phyloP scores from a whole-genome alignment of 2,113 vertebrate species.

The Nycticebus coucang region DNA sequence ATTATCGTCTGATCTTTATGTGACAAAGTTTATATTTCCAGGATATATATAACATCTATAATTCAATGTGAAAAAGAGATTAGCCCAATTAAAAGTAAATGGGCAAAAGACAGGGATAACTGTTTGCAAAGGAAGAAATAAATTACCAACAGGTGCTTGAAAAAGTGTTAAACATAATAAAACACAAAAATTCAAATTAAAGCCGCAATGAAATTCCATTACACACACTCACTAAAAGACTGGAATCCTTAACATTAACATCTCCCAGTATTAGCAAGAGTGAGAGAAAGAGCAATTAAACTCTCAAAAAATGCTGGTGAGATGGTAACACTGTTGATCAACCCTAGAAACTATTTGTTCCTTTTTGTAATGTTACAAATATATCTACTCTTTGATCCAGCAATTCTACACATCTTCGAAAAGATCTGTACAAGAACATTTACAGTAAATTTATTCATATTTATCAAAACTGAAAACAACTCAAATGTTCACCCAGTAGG shows the following conservation, averaged over 20 bases:
- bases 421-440: background rate
- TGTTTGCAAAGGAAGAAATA: background rate
- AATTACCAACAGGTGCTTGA: background rate
- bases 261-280: background rate
- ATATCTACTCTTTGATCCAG: background rate
- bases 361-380: background rate
- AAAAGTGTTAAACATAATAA: background rate
- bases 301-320: background rate
- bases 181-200: background rate
- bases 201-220: background rate
- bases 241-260: background rate
- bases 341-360: background rate
- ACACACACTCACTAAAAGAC: background rate
- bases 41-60: background rate
- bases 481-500: background rate
- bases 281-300: background rate
- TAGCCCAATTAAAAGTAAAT: background rate
- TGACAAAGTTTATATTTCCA: background rate
- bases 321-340: background rate
- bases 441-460: background rate
- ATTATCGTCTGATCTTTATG: background rate
- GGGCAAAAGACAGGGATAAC: background rate
- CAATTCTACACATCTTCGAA: background rate
- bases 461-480: background rate
- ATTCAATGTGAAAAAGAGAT: background rate